phyloP scores from a whole-genome alignment of 2,113 vertebrate species.

The Myanophis thanlyinensis region DNA sequence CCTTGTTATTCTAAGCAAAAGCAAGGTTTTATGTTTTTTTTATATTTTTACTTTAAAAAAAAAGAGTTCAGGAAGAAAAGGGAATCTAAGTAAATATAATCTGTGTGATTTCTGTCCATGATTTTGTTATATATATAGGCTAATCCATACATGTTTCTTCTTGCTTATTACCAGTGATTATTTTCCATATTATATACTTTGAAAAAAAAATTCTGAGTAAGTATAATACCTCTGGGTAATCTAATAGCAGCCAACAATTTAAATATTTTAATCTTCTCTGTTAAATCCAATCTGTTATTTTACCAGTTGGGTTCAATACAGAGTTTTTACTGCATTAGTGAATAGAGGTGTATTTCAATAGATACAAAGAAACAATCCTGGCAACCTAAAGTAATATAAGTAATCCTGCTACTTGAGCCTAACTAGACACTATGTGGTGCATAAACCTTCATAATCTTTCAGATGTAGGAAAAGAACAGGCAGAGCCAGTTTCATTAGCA shows the following conservation, averaged over 20 bases:
- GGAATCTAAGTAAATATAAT: slow-evolving; percentile 34
- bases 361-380: slow-evolving; percentile 36
- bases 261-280: slow-evolving; percentile 33
- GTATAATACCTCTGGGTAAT: slow-evolving; percentile 19
- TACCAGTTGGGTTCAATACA: slow-evolving; percentile 39
- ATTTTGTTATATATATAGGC: slow-evolving; percentile 35
- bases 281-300: slow-evolving; percentile 19
- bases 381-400: slow-evolving; percentile 47
- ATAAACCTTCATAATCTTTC: slow-evolving; percentile 20
- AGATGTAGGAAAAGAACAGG: no score
- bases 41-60: neutral
- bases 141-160: slow-evolving; percentile 18
- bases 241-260: neutral
- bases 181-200: slow-evolving; percentile 29
- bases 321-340: slow-evolving; percentile 27
- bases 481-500: no score
- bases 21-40: neutral
- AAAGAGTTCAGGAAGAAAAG: neutral
- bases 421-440: slow-evolving; percentile 44
- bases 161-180: neutral
- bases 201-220: neutral
- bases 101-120: slow-evolving; percentile 31
- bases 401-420: slow-evolving; percentile 34
- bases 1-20: slow-evolving; percentile 56
- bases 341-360: slow-evolving; percentile 10